Conservation (phyloP, 2,113 vertebrate species). For the Oxyura jamaicensis region DNA sequence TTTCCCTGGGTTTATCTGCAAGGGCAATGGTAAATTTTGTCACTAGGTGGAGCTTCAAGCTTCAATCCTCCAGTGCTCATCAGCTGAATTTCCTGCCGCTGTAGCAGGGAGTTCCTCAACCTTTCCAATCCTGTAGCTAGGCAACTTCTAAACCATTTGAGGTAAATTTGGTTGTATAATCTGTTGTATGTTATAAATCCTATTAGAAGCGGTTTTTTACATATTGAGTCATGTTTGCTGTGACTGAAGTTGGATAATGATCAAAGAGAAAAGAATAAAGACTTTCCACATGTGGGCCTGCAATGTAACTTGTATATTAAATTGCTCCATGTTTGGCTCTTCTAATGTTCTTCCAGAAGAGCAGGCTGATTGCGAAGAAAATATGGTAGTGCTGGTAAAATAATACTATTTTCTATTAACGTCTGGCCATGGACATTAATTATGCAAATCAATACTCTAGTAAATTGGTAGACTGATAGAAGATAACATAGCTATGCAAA, state of each 20-base stretch:
- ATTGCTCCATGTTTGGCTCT: slow-evolving; percentile 9
- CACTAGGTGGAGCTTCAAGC: slow-evolving; percentile 65
- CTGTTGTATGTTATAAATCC: slow-evolving; percentile 17
- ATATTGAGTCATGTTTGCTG: slow-evolving; percentile 60
- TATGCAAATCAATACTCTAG: background rate
- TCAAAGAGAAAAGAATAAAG: slow-evolving; percentile 57
- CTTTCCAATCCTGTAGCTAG: slow-evolving; percentile 50
- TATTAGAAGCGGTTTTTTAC: slow-evolving; percentile 4
- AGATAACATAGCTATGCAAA: background rate
- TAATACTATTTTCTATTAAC: background rate
- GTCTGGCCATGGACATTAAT: background rate
- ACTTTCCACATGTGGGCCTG: slow-evolving; percentile 23
- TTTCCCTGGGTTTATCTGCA: background rate
- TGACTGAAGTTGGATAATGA: slow-evolving; percentile 53
- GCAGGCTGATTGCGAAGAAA: background rate
- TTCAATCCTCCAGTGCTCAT: background rate
- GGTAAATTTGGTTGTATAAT: slow-evolving; percentile 60
- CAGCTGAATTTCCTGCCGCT: slow-evolving; percentile 27
- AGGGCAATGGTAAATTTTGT: background rate
- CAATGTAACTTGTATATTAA: background rate
- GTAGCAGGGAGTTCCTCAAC: slow-evolving; percentile 33
- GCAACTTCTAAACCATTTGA: slow-evolving; percentile 63
- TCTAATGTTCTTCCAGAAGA: background rate
- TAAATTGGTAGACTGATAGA: background rate
- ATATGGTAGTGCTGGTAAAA: background rate